Evolutionary conservation across 1,140 invertebrate species (phyloP), one percentile per base, ranked within the genome.

Genomic region (Aphelenchoides avenae): DNA sequence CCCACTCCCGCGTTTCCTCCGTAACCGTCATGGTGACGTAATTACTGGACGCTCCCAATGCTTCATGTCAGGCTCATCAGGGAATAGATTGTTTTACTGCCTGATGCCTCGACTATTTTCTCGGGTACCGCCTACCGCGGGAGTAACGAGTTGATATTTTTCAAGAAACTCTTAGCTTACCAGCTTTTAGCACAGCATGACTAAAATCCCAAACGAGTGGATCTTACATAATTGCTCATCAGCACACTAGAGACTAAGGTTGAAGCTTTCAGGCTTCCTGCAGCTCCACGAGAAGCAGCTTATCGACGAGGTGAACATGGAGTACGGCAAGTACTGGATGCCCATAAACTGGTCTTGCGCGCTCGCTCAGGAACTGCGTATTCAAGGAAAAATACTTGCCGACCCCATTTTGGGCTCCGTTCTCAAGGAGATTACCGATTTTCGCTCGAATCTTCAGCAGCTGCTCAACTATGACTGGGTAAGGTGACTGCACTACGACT

Each of bases 11-110:
- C n/a, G n/a, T n/a, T n/a, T n/a, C n/a, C n/a, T n/a, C n/a, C n/a
- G n/a, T n/a, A n/a, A n/a, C n/a, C n/a, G n/a, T n/a, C n/a, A n/a
- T n/a, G n/a, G n/a, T n/a, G n/a, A n/a, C n/a, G n/a, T n/a, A n/a
- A n/a, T n/a, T n/a, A n/a, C n/a, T n/a, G n/a, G n/a, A n/a, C n/a
- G n/a, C n/a, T n/a, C n/a, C n/a, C n/a, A n/a, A n/a, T n/a, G n/a
- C n/a, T n/a, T n/a, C n/a, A n/a, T n/a, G n/a, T n/a, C n/a, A n/a
- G n/a, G n/a, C n/a, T n/a, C n/a, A n/a, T n/a, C n/a, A n/a, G n/a
- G n/a, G n/a, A n/a, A n/a, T 84, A 78, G 20, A 27, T 52, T 52
- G 26, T 26, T 5, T 44, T 5, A 13, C 2, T 26, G n/a, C 60
- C 13, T n/a, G n/a, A n/a, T n/a, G n/a, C n/a, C n/a, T n/a, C n/a